phyloP scores from a whole-genome alignment of 2,113 vertebrate species.

The Etheostoma spectabile region DNA sequence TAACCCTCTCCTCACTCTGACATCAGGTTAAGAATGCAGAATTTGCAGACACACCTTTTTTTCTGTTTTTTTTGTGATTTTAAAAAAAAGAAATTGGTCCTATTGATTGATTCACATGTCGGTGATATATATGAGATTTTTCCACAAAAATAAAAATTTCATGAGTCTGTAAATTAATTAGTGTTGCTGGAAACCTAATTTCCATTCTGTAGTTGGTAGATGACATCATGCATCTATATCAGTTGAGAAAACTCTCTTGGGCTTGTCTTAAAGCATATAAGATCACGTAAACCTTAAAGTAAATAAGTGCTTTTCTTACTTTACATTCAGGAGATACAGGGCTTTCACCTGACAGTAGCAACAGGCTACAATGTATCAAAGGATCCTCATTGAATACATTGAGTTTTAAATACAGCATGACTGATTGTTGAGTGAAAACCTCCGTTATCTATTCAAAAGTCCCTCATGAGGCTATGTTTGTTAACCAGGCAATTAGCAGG shows the following conservation, averaged over 20 bases:
- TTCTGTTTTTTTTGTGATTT: background rate
- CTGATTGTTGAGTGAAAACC: constrained; percentile 49
- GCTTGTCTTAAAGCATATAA: background rate
- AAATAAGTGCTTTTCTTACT: background rate
- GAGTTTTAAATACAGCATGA: constrained; percentile 40
- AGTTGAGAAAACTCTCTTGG: background rate
- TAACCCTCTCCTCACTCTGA: constrained; percentile 59
- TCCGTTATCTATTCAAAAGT: constrained; percentile 75
- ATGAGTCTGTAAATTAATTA: constrained; percentile 2
- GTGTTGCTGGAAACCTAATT: constrained; percentile 15
- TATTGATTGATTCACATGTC: constrained; percentile 24
- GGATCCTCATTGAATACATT: constrained; percentile 25
- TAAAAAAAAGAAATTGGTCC: background rate
- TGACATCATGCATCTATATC: background rate
- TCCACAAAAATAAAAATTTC: constrained; percentile 12
- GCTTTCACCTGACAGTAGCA: constrained; percentile 16
- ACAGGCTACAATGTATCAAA: constrained; percentile 2
- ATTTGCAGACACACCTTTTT: background rate
- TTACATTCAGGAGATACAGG: constrained; percentile 2
- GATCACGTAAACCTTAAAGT: no score
- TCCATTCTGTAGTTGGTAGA: constrained; percentile 26
- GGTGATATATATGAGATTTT: constrained; percentile 21
- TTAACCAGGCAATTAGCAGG: constrained; percentile 73
- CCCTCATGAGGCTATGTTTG: constrained; percentile 70
- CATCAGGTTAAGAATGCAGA: constrained; percentile 9